Conservation (phyloP, 1,140 invertebrate genomes). For the Temnothorax curvispinosus region DNA sequence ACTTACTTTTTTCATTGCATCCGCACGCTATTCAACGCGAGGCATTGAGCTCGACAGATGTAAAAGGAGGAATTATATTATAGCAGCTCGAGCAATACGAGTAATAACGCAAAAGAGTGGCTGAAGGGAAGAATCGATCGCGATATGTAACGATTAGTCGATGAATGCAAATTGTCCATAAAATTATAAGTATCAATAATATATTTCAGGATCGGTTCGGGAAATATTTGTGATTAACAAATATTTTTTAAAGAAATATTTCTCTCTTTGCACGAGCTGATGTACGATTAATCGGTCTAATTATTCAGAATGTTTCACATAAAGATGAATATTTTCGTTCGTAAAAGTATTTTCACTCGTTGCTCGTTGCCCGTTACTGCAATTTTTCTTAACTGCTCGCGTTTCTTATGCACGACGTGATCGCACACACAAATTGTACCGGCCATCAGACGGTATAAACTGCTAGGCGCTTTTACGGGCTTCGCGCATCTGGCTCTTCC, state of each 20-base stretch:
- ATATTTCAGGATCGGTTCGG: neutral
- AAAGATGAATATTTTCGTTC: neutral
- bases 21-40: neutral
- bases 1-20: slow-evolving; percentile 20
- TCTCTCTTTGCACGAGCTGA: neutral
- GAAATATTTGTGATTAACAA: neutral
- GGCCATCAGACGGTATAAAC: slow-evolving; percentile 3
- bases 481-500: slow-evolving; percentile 30
- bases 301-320: neutral
- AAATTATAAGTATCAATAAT: neutral
- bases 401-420: slow-evolving; percentile 13
- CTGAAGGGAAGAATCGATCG: neutral
- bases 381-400: neutral
- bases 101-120: neutral
- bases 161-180: neutral
- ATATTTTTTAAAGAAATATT: neutral
- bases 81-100: neutral
- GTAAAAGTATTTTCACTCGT: slow-evolving; percentile 1
- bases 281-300: neutral
- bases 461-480: slow-evolving; percentile 30
- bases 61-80: neutral
- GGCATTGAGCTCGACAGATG: slow-evolving; percentile 24
- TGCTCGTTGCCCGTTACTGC: neutral
- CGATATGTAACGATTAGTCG: neutral
- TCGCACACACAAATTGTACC: slow-evolving; percentile 34